Percentiles rank a stretch among this genome's conserved stretches.
Conservation (phyloP, 2,797 vertebrate species). For the Pseudomugil tenellus region DNA sequence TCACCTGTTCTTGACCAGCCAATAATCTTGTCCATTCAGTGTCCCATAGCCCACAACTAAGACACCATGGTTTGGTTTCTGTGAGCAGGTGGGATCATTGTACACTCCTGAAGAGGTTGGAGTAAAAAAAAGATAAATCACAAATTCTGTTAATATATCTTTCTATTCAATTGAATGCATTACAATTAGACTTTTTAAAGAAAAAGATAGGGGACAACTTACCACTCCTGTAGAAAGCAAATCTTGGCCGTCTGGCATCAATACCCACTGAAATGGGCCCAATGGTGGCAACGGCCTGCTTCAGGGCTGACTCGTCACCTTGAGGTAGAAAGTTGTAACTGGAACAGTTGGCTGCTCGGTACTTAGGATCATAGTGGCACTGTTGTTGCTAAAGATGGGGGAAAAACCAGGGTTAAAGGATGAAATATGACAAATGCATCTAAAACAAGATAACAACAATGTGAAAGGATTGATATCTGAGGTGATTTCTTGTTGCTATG, state of each 20-base stretch:
- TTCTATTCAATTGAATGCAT: not conserved
- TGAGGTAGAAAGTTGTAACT: constrained; percentile 66
- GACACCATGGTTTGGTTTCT: constrained; percentile 86
- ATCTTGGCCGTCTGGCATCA: constrained; percentile 79
- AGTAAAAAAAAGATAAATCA: not conserved
- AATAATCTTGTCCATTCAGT: constrained; percentile 84
- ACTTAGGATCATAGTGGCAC: constrained; percentile 79
- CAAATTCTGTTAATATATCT: not conserved
- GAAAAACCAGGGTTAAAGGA: not conserved
- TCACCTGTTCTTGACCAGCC: constrained; percentile 97
- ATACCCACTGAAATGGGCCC: constrained; percentile 90
- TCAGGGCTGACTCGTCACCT: constrained; percentile 78
- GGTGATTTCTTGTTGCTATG: not conserved
- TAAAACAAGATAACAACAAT: not conserved
- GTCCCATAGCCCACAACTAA: constrained; percentile 89
- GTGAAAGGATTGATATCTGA: not conserved
- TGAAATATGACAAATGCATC: not conserved
- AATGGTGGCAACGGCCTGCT: constrained; percentile 80
- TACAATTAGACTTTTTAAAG: not conserved
- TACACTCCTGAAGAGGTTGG: constrained; percentile 85
- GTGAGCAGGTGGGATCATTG: constrained; percentile 81
- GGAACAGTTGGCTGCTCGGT: constrained; percentile 87
- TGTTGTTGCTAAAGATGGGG: constrained; percentile 69
- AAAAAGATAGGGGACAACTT: not conserved
- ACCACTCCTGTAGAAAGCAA: constrained; percentile 86